These are phyloP conservation scores for Petrolisthes manimaculis DNA, from an alignment of 2,888 invertebrate genomes.

Conservation along the genomic window DNA sequence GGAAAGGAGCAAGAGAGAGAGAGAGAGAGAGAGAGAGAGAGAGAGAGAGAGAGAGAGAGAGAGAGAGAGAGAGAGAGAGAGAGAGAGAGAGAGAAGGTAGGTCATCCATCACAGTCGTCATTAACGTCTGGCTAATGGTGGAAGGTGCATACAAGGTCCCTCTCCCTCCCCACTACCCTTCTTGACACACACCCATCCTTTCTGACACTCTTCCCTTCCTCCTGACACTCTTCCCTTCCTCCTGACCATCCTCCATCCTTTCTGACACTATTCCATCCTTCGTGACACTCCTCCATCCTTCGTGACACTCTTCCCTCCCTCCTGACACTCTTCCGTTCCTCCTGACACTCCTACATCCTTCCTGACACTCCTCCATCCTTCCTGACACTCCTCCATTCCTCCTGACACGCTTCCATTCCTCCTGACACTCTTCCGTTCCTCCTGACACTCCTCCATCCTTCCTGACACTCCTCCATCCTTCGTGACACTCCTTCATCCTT, in stretches of 20 bases:
- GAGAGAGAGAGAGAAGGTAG: background rate
- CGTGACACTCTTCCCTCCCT: no score
- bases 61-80: background rate
- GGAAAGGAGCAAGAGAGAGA: background rate
- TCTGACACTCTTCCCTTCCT: background rate
- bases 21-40: background rate
- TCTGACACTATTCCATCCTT: no score
- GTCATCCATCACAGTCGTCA: slow-evolving; percentile 38
- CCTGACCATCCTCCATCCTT: no score
- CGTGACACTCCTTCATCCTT: no score
- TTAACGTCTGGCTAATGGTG: slow-evolving; percentile 52
- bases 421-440: background rate
- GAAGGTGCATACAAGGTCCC: slow-evolving; percentile 35
- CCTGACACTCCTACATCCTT: background rate
- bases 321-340: no score
- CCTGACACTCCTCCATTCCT: no score
- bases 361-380: no score
- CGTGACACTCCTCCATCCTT: no score
- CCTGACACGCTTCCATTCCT: no score
- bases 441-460: background rate
- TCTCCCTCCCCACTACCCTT: background rate
- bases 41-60: background rate
- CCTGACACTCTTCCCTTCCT: background rate
- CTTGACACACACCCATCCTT: background rate
- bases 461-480: no score